Percentiles rank a stretch among this genome's conserved stretches.
Evolutionary conservation across 1,140 invertebrate genomes (phyloP).

Genomic region (Rhopalosiphum padi): DNA sequence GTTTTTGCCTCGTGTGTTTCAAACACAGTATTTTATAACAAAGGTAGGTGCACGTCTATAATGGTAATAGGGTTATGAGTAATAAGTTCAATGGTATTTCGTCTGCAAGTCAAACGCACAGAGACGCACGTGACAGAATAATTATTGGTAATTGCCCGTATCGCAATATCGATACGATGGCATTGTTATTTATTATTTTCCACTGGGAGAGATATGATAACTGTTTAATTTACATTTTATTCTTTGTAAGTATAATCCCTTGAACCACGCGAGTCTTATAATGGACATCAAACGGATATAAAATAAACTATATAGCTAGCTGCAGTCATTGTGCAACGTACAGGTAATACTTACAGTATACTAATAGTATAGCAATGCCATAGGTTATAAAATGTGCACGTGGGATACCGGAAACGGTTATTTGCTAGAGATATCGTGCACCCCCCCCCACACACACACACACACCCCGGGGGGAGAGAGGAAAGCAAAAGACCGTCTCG

Average conservation of each 20-base stretch:
- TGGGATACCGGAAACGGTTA: too few species aligned
- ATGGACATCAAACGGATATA: background rate
- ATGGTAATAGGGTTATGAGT: background rate
- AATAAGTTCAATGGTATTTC: constrained; percentile 3
- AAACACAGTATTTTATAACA: background rate
- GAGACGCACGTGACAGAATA: background rate
- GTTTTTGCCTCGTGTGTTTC: background rate
- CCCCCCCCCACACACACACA: too few species aligned
- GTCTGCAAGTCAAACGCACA: background rate
- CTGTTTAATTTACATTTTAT: background rate
- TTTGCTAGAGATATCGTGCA: too few species aligned
- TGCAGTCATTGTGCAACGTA: too few species aligned
- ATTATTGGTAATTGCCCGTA: background rate
- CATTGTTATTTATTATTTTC: background rate
- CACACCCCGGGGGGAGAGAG: too few species aligned
- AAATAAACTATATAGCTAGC: background rate
- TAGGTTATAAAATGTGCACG: background rate
- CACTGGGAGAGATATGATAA: background rate
- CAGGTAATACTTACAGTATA: background rate
- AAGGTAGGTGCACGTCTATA: background rate
- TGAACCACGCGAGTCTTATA: background rate
- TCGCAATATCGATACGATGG: background rate
- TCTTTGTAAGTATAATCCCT: background rate
- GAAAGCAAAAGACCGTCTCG: background rate
- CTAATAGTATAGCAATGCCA: background rate